Evolutionary conservation across 1,140 invertebrate species (phyloP), one percentile per base, ranked within the genome.

Genomic region (Steinernema feltiae): DNA sequence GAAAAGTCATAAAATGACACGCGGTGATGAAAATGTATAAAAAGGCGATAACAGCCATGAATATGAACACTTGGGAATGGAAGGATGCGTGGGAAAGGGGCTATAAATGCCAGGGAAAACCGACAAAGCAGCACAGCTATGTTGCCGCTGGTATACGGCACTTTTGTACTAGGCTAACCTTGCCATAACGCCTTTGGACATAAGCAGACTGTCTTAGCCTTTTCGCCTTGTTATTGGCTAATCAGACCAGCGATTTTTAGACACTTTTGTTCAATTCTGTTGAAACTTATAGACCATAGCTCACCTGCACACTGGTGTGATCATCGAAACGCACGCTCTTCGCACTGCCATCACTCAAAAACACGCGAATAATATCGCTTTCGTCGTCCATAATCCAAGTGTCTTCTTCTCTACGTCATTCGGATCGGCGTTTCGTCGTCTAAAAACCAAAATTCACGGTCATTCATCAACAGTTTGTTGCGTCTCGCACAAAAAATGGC

Each of bases 251-350:
- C n/a, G n/a, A n/a, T n/a, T n/a, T n/a, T n/a, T n/a, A n/a, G n/a
- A n/a, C n/a, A n/a, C n/a, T n/a, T n/a, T n/a, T n/a, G n/a, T n/a
- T n/a, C n/a, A n/a, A n/a, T n/a, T n/a, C n/a, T n/a, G n/a, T n/a
- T n/a, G n/a, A n/a, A n/a, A n/a, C n/a, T n/a, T n/a, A 17, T 30
- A 27, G 17, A 48, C 78, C n/a, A 30, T n/a, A n/a, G n/a, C n/a
- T n/a, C n/a, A 78, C 78, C 76, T 79, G 75, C 30, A 78, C 72
- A 15, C 76, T 74, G 12, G 78, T 79, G 46, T 79, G 53, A 27
- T 79, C 76, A 63, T 79, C 78, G 53, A 77, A 79, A 30, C 75
- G 46, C 24, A 79, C 78, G 18, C 72, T 72, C 72, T 79, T 79
- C 35, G 78, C 72, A 1, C 29, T 30, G 27, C 78, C 78, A 71